Evolutionary conservation across 1,140 invertebrate species (phyloP).

Genomic region (Drosophila saltans): DNA sequence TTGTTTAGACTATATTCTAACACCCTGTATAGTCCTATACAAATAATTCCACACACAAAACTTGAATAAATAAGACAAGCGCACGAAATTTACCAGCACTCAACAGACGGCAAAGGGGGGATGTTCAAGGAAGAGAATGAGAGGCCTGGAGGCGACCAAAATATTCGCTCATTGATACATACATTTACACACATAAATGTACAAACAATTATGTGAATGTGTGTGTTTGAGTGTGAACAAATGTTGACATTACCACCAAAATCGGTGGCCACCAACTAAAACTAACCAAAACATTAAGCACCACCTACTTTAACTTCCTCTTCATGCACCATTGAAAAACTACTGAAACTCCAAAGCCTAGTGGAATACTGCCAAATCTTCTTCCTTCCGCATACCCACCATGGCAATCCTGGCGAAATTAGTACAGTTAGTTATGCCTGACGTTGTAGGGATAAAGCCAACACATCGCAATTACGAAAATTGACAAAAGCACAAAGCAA

Average conservation of each 20-base stretch:
- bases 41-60: slow-evolving; percentile 63
- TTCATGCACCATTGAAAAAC: neutral
- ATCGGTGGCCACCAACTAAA: slow-evolving; percentile 14
- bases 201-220: neutral
- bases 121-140: slow-evolving; percentile 5
- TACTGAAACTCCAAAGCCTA: slow-evolving; percentile 23
- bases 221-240: slow-evolving; percentile 15
- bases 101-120: neutral
- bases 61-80: slow-evolving; percentile 66
- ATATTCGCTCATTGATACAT: slow-evolving; percentile 14
- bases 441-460: no score
- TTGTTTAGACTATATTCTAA: neutral
- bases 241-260: slow-evolving; percentile 30
- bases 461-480: no score
- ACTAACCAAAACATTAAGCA: slow-evolving; percentile 2
- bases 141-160: slow-evolving; percentile 12
- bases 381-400: neutral
- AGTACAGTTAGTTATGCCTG: no score
- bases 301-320: neutral
- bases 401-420: neutral
- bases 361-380: neutral
- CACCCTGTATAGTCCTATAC: slow-evolving; percentile 51
- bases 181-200: neutral
- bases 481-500: no score
- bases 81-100: slow-evolving; percentile 44